Evolutionary conservation across 2,888 invertebrate species (phyloP).

Genomic region (Ptilodon capucinus): DNA sequence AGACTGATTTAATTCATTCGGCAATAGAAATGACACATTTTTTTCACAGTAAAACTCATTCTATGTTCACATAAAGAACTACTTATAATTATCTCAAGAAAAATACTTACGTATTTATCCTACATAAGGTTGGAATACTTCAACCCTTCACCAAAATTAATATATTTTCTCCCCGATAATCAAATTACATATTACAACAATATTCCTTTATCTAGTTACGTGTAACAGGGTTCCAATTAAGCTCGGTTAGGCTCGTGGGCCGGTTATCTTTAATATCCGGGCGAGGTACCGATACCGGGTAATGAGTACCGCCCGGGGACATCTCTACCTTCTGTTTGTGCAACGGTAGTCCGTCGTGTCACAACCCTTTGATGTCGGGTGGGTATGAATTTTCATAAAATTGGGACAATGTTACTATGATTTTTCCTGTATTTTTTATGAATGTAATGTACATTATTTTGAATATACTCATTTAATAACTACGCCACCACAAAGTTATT

Average conservation of each 20-base stretch:
- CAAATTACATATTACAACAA: constrained; percentile 4
- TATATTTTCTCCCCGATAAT: not conserved
- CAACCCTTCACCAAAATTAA: not conserved
- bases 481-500: too few relatives aligned
- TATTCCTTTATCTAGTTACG: constrained; percentile 40
- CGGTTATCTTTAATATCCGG: not conserved
- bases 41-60: too few relatives aligned
- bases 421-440: too few relatives aligned
- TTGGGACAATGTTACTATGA: not conserved
- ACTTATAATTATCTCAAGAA: too few relatives aligned
- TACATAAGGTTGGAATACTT: too few relatives aligned
- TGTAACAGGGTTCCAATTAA: constrained; percentile 50
- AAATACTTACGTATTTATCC: too few relatives aligned
- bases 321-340: constrained; percentile 49
- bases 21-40: too few relatives aligned
- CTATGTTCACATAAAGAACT: too few relatives aligned
- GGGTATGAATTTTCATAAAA: constrained; percentile 6
- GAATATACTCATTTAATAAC: too few relatives aligned
- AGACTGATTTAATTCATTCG: too few relatives aligned
- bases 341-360: constrained; percentile 48
- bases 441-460: too few relatives aligned
- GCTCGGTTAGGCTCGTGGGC: constrained; percentile 29
- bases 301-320: constrained; percentile 67
- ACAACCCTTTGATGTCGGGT: constrained; percentile 57
- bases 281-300: constrained; percentile 27